These are phyloP conservation scores for Drosophila mulleri DNA, from an alignment of 2,888 invertebrate species.

Conservation along the genomic window DNA sequence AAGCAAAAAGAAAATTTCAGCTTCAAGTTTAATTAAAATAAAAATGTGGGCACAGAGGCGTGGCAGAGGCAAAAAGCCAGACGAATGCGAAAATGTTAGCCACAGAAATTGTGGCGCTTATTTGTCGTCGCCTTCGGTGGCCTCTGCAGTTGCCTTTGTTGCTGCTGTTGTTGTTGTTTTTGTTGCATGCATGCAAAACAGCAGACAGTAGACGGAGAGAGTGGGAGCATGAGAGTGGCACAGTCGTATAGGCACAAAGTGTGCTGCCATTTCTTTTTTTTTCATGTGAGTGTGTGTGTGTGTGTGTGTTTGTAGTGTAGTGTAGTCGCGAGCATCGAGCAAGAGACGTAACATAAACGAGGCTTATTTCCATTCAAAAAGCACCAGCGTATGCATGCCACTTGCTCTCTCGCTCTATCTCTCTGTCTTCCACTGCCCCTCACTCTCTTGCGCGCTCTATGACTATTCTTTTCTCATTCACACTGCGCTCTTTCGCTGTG, in stretches of 20 bases:
- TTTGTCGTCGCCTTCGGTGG: slow-evolving; percentile 57
- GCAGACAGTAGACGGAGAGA: slow-evolving; percentile 14
- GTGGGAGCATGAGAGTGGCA: too few relatives aligned
- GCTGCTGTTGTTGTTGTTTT: slow-evolving; percentile 25
- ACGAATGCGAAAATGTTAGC: slow-evolving; percentile 41
- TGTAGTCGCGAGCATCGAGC: slow-evolving; percentile 37
- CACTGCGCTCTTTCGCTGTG: slow-evolving; percentile 20
- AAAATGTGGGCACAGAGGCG: slow-evolving; percentile 40
- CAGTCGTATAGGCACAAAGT: slow-evolving; percentile 6
- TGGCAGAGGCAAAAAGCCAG: slow-evolving; percentile 9
- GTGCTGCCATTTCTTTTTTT: slow-evolving; percentile 9
- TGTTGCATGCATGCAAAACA: slow-evolving; percentile 52
- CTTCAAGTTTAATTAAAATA: slow-evolving; percentile 72
- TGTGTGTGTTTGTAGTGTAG: slow-evolving; percentile 17
- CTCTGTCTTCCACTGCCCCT: not conserved
- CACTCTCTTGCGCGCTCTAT: not conserved
- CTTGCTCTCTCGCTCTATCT: slow-evolving; percentile 1
- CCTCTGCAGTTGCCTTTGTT: slow-evolving; percentile 30
- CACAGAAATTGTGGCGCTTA: slow-evolving; percentile 59
- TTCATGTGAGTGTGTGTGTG: not conserved
- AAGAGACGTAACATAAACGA: slow-evolving; percentile 64
- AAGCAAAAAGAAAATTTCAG: slow-evolving; percentile 20
- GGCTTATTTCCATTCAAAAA: slow-evolving; percentile 75
- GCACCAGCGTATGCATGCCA: slow-evolving; percentile 41
- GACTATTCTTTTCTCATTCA: slow-evolving; percentile 1